These are phyloP conservation scores for Umimayanthus chanpuru DNA, from an alignment of 92 coral and sea anemone species.

Conservation along the genomic window DNA sequence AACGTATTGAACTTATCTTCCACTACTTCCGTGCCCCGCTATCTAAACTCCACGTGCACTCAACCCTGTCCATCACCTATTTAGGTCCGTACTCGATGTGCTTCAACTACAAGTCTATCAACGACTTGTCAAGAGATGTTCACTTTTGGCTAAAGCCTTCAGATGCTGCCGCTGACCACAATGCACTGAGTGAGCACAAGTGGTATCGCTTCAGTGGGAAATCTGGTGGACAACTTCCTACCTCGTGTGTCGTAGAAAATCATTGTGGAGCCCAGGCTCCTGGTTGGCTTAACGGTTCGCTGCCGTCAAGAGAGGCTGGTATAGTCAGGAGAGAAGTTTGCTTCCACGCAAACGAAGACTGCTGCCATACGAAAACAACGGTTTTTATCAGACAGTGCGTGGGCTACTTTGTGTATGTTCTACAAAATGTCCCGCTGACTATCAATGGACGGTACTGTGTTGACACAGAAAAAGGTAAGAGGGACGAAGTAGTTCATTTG, in stretches of 20 bases:
- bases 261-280: not conserved
- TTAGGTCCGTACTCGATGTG: conserved; percentile 40
- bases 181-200: not conserved
- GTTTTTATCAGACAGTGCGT: not conserved
- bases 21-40: not conserved
- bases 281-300: not conserved
- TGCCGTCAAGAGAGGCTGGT: not conserved
- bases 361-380: not conserved
- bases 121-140: not conserved
- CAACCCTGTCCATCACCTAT: not conserved
- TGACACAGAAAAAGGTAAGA: not conserved
- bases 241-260: not conserved
- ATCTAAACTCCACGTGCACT: not conserved
- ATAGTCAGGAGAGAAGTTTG: not conserved
- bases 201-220: not conserved
- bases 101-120: conserved; percentile 23
- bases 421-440: not conserved
- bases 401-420: not conserved
- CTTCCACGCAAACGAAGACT: not conserved
- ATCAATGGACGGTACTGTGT: not conserved
- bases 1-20: too few relatives aligned
- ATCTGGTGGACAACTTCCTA: not conserved
- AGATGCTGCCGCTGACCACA: not conserved
- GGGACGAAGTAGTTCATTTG: too few relatives aligned
- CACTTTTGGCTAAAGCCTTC: not conserved